These are phyloP conservation scores for Sebastes oblongus DNA, from an alignment of 2,797 vertebrate genomes.

Conservation along the genomic window DNA sequence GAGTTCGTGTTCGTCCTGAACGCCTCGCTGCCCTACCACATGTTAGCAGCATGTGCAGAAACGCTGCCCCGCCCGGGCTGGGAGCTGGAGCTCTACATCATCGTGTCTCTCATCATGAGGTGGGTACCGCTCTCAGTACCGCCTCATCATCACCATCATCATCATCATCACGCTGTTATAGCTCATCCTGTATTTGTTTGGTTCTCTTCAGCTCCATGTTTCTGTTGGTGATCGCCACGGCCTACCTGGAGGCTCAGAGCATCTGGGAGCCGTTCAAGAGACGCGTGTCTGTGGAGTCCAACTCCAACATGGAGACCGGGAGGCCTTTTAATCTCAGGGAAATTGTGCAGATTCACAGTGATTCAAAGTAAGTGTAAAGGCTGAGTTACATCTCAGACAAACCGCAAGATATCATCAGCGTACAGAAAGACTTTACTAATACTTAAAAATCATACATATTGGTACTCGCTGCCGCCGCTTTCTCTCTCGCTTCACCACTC, in stretches of 20 bases:
- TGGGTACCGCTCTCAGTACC: slow-evolving; percentile 40
- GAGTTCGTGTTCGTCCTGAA: slow-evolving; percentile 95
- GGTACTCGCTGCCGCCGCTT: too few relatives aligned
- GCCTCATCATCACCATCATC: too few relatives aligned
- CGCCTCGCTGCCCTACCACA: slow-evolving; percentile 97
- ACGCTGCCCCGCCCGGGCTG: slow-evolving; percentile 94
- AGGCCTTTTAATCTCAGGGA: slow-evolving; percentile 98
- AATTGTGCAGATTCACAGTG: slow-evolving; percentile 94
- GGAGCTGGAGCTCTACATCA: slow-evolving; percentile 94
- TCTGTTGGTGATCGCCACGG: slow-evolving; percentile 94
- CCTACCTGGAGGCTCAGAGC: slow-evolving; percentile 98
- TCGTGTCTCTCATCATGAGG: slow-evolving; percentile 97
- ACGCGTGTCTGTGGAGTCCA: slow-evolving; percentile 92
- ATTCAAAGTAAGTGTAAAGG: slow-evolving; percentile 88
- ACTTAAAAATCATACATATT: too few relatives aligned
- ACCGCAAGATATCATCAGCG: not conserved
- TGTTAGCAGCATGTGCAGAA: slow-evolving; percentile 94
- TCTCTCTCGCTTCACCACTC: too few relatives aligned
- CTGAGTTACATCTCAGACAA: not conserved
- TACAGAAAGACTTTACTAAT: not conserved
- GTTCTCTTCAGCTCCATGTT: slow-evolving; percentile 88
- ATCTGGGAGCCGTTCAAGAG: slow-evolving; percentile 98
- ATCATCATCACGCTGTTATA: too few relatives aligned
- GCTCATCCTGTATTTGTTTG: not conserved
- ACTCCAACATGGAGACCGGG: slow-evolving; percentile 91